Conservation (phyloP, 2,888 invertebrate genomes). For the Philonicus albiceps region DNA sequence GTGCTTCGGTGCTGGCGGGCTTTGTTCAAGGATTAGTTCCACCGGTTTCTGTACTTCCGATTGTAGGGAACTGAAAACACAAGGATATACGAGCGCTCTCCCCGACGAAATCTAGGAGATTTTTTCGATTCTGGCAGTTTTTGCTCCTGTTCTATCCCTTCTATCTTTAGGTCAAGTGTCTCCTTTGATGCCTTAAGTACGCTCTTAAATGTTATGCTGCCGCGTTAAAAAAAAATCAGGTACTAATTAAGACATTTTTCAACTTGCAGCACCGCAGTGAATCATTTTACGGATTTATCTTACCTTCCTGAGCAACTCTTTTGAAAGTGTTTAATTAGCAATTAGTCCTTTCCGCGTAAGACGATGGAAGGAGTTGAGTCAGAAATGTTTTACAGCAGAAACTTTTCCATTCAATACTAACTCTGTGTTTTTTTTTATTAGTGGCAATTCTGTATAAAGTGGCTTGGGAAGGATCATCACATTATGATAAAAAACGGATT, state of each 20-base stretch:
- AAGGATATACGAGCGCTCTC: not conserved
- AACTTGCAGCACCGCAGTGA: not conserved
- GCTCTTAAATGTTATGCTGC: not conserved
- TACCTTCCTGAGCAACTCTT: not conserved
- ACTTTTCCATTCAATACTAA: not conserved
- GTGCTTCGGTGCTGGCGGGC: constrained; percentile 2
- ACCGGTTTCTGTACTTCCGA: not conserved
- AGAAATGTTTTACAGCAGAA: not conserved
- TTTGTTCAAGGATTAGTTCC: constrained; percentile 24
- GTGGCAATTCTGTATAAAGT: not conserved
- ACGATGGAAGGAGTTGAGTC: not conserved
- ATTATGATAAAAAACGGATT: not conserved
- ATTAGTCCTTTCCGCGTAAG: not conserved
- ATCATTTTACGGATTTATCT: not conserved
- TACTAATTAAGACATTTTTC: constrained; percentile 14
- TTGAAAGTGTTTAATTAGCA: not conserved
- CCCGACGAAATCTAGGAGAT: not conserved
- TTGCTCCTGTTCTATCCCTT: not conserved
- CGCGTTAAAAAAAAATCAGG: not conserved
- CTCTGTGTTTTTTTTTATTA: not conserved
- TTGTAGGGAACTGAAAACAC: not conserved
- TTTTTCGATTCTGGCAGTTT: not conserved
- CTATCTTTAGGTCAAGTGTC: constrained; percentile 13
- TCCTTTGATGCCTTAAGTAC: not conserved
- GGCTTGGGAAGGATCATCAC: not conserved